These are phyloP conservation scores for Melangyna quadrimaculata DNA, from an alignment of 2,888 invertebrate species.

Conservation along the genomic window DNA sequence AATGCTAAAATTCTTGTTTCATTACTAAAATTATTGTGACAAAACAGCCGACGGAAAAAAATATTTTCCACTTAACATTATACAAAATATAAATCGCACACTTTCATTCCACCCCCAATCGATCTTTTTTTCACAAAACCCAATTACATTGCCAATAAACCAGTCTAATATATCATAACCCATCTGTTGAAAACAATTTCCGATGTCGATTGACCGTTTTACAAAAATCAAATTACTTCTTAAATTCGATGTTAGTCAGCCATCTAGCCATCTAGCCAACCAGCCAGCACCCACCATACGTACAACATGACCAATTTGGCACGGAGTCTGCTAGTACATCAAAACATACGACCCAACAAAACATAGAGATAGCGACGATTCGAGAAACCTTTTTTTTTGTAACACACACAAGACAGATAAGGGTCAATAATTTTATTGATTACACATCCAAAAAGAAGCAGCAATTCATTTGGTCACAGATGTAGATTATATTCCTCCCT, in stretches of 20 bases:
- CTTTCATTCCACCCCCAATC: not conserved
- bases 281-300: no score
- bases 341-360: not conserved
- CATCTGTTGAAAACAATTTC: slow-evolving; percentile 61
- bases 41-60: no score
- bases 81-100: not conserved
- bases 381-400: slow-evolving; percentile 2
- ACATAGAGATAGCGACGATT: not conserved
- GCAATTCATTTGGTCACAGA: slow-evolving; percentile 68
- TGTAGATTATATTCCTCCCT: slow-evolving; percentile 61
- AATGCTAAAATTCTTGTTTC: no score
- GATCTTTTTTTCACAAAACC: not conserved
- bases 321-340: not conserved
- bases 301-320: not conserved
- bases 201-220: slow-evolving; percentile 46
- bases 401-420: slow-evolving; percentile 47
- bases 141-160: slow-evolving; percentile 49
- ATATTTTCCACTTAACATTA: no score
- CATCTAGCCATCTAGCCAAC: not conserved
- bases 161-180: slow-evolving; percentile 52
- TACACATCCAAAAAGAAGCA: slow-evolving; percentile 40
- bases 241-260: slow-evolving; percentile 52
- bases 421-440: slow-evolving; percentile 66
- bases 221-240: slow-evolving; percentile 63
- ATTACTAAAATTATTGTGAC: no score